These are phyloP conservation scores for Tipula confusa DNA, from an alignment of 2,888 invertebrate species.

Conservation along the genomic window DNA sequence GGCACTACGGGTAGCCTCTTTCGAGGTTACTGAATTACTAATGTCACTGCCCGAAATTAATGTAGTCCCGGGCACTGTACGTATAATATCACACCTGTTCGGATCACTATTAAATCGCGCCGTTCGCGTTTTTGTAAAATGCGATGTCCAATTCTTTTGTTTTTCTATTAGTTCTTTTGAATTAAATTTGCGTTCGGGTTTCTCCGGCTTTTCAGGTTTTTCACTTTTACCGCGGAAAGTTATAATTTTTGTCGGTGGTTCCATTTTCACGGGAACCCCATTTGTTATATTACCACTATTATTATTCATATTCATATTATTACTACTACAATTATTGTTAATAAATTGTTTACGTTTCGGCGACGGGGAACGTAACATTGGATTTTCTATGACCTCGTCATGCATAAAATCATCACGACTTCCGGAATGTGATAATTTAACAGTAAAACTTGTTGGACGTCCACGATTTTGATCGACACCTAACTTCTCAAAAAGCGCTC, in stretches of 20 bases:
- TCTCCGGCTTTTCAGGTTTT: slow-evolving; percentile 68
- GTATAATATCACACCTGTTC: slow-evolving; percentile 53
- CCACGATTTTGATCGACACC: slow-evolving; percentile 64
- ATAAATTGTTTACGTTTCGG: slow-evolving; percentile 43
- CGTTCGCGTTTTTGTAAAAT: slow-evolving; percentile 75
- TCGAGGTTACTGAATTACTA: slow-evolving; percentile 30
- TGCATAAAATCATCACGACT: slow-evolving; percentile 49
- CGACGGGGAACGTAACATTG: slow-evolving; percentile 48
- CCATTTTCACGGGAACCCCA: slow-evolving; percentile 50
- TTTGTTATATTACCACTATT: slow-evolving; percentile 46
- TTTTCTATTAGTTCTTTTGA: slow-evolving; percentile 85
- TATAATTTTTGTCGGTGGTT: slow-evolving; percentile 40
- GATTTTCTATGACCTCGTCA: slow-evolving; percentile 48
- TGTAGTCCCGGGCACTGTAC: slow-evolving; percentile 53
- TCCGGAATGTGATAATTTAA: slow-evolving; percentile 46
- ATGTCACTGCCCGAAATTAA: slow-evolving; percentile 50
- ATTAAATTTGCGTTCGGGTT: slow-evolving; percentile 75
- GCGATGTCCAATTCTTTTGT: slow-evolving; percentile 88
- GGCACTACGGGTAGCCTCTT: slow-evolving; percentile 33
- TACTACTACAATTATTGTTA: slow-evolving; percentile 30
- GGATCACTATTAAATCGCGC: slow-evolving; percentile 60
- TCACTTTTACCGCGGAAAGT: slow-evolving; percentile 57
- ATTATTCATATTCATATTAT: slow-evolving; percentile 39
- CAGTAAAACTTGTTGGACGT: slow-evolving; percentile 41
- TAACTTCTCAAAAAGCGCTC: slow-evolving; percentile 86